Evolutionary conservation across 2,797 vertebrate species (phyloP), one percentile per base, ranked within the genome.

Genomic region (Chloroceryle amazona): DNA sequence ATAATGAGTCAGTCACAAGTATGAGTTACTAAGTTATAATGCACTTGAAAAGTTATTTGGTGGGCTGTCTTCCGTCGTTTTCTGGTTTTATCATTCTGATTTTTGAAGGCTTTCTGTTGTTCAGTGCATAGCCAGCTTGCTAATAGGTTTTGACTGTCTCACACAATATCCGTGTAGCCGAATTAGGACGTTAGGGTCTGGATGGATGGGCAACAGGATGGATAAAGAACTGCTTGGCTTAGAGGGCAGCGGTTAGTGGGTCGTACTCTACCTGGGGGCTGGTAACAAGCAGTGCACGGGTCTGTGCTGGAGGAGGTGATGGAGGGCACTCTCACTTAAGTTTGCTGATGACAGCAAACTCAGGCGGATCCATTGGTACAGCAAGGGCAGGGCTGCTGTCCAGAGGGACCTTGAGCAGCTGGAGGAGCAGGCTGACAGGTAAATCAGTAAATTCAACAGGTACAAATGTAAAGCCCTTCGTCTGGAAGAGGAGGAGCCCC

Each of bases 1-100:
- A 18, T 90, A 93, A 90, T 6, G 35, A 95, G 65, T 54, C 76
- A 75, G 49, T 86, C 67, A 73, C 83, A 57, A 47, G 57, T 42
- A 9, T 19, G 28, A 71, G 55, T 84, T 86, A 28, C 44, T 18
- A 44, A 71, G 39, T 86, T 86, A 22, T 20, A 66, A 47, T 29
- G 71, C 47, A 4, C 70, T 83, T 11, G 3, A 41, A 52, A 67
- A 74, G 33, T 42, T 67, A 20, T 44, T 79, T 49, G 65, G 14
- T 72, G 79, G 6, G 2, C 35, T 89, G 26, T 28, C 81, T 70
- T 57, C 28, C 1, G 2, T 29, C 46, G 47, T 26, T 83, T 65
- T 25, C 4, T 51, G 52, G 7, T 57, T 62, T 31, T 62, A 13
- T 67, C n/a, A 3, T 54, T 75, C 58, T 49, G 67, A n/a, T 85